A percentile compares a stretch with the other conserved stretches of the same genome.
These are phyloP conservation scores for Cataglyphis albicans DNA, from an alignment of 2,888 invertebrate species.

Conservation along the genomic window DNA sequence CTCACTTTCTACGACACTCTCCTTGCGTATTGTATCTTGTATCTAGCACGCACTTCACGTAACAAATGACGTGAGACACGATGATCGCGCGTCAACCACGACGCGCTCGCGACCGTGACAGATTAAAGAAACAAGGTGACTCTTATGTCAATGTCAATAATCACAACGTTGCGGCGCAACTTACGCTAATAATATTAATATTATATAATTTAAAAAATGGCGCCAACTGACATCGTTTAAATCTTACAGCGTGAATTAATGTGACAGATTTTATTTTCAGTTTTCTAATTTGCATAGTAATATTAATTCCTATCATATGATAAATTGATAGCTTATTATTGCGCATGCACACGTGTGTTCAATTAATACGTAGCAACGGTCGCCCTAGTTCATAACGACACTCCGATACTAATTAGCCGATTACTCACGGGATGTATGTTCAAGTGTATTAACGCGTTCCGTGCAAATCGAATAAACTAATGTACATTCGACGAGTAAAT, in stretches of 20 bases:
- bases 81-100: no score
- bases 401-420: constrained; percentile 13
- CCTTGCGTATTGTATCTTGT: no score
- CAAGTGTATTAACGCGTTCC: background rate
- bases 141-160: background rate
- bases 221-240: background rate
- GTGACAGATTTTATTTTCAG: background rate
- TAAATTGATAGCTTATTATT: background rate
- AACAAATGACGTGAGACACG: no score
- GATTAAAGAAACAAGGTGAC: background rate
- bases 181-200: background rate
- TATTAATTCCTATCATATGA: background rate
- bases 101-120: no score
- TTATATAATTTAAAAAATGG: background rate
- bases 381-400: background rate
- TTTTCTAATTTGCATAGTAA: background rate
- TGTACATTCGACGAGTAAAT: background rate
- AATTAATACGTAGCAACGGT: constrained; percentile 8
- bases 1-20: no score
- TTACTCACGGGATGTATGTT: background rate
- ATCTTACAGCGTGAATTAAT: background rate
- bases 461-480: background rate
- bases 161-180: background rate
- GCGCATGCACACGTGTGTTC: background rate
- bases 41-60: no score